Evolutionary conservation across 2,113 vertebrate species (phyloP).

Genomic region (Tichodroma muraria): DNA sequence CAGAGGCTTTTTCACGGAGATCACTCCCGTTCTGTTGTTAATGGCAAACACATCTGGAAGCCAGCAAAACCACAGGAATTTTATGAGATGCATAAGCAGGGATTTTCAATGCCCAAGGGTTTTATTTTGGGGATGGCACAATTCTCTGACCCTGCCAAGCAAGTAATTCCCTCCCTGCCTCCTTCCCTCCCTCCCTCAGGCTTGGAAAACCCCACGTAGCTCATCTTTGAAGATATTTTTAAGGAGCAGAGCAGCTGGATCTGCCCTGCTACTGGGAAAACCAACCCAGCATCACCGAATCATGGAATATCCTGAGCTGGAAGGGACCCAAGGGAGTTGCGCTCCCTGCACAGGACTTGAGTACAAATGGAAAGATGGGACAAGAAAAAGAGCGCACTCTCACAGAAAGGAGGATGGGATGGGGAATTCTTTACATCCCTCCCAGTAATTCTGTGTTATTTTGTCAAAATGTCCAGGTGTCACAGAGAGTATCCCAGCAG

Average conservation of each 20-base stretch:
- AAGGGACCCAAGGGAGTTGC: neutral
- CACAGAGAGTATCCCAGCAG: neutral
- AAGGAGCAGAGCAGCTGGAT: neutral
- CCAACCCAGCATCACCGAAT: neutral
- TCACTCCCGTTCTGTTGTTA: conserved; percentile 83
- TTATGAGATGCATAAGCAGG: neutral
- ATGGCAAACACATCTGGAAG: conserved; percentile 80
- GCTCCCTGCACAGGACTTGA: neutral
- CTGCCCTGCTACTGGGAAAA: neutral
- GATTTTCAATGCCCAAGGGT: neutral
- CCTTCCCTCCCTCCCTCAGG: neutral
- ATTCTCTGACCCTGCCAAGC: neutral
- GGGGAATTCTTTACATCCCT: neutral
- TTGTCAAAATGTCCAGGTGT: neutral
- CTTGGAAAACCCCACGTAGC: neutral
- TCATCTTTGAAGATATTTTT: neutral
- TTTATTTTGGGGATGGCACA: neutral
- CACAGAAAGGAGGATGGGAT: neutral
- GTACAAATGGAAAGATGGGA: neutral
- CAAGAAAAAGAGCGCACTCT: neutral
- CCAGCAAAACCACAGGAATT: neutral
- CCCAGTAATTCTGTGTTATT: neutral
- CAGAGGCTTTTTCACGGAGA: conserved; percentile 76
- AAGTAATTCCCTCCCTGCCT: neutral
- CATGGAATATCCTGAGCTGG: neutral